Conservation (phyloP, 2,797 vertebrate genomes). For the Myotis planiceps region DNA sequence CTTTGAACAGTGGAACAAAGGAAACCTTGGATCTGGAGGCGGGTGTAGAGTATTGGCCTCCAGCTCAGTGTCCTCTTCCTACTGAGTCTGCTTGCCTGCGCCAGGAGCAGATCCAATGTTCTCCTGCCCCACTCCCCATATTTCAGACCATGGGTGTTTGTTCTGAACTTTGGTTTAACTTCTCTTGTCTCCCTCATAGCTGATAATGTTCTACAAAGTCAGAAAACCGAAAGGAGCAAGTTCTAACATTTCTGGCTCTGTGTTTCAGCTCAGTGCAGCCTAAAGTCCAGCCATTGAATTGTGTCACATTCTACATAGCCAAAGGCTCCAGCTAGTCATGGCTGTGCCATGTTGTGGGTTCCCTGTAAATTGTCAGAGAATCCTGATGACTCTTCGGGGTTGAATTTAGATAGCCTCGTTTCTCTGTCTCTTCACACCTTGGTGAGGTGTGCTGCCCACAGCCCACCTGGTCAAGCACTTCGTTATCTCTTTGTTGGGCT, state of each 20-base stretch:
- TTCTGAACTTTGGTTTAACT: background rate
- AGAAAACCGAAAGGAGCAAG: background rate
- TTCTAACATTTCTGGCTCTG: background rate
- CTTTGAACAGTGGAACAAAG: rapidly evolving
- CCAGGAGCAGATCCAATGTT: background rate
- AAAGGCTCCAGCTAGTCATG: rapidly evolving
- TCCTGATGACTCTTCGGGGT: rapidly evolving
- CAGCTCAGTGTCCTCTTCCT: background rate
- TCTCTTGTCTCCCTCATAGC: background rate
- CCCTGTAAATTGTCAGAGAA: background rate
- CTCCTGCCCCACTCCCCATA: rapidly evolving
- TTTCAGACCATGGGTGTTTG: rapidly evolving
- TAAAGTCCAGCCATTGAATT: rapidly evolving
- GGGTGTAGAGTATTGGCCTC: rapidly evolving
- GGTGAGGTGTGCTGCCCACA: rapidly evolving
- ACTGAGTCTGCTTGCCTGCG: rapidly evolving
- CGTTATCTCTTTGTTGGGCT: background rate
- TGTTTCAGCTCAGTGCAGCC: background rate
- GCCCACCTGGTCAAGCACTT: rapidly evolving
- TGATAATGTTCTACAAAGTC: background rate
- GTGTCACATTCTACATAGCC: rapidly evolving
- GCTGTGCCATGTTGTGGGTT: rapidly evolving
- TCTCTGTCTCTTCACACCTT: background rate
- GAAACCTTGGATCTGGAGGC: rapidly evolving
- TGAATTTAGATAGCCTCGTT: rapidly evolving